These are phyloP conservation scores for Oxyruncus cristatus DNA, from an alignment of 2,113 vertebrate genomes.

Conservation along the genomic window DNA sequence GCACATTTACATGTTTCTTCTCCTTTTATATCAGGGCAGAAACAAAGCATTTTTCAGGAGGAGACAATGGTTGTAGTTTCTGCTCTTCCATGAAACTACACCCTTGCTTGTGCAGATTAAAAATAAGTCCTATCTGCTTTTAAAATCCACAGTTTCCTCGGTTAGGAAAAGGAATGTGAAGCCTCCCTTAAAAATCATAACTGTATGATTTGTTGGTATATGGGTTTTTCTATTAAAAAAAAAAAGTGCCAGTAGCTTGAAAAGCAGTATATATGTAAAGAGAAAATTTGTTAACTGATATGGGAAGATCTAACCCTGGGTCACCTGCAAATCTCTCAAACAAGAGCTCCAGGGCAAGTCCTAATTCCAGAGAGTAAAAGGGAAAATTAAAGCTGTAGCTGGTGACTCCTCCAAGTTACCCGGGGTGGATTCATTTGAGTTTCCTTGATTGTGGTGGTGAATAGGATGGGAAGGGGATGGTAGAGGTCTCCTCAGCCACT, in stretches of 20 bases:
- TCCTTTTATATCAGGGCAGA: neutral
- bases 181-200: conserved; percentile 8
- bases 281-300: conserved; percentile 85
- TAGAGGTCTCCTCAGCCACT: conserved; percentile 50
- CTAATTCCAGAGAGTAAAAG: conserved; percentile 87
- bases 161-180: neutral
- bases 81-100: neutral
- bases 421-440: conserved; percentile 76
- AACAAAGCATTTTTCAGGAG: neutral
- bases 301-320: conserved; percentile 82
- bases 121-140: neutral
- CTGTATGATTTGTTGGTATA: conserved; percentile 34
- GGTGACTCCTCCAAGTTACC: conserved; percentile 60
- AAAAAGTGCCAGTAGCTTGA: conserved; percentile 26
- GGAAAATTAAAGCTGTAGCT: conserved; percentile 77
- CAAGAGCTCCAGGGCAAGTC: conserved; percentile 80
- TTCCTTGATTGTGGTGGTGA: conserved; percentile 74
- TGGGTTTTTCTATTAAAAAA: conserved; percentile 73
- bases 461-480: conserved; percentile 59
- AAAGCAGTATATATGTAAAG: conserved; percentile 86
- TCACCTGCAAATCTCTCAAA: conserved; percentile 86
- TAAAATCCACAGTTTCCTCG: neutral
- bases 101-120: neutral
- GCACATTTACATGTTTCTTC: neutral
- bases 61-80: neutral